A percentile compares a stretch with the other conserved stretches of the same genome.
These are phyloP conservation scores for Pipistrellus pipistrellus DNA, from an alignment of 2,797 vertebrate genomes.

Conservation along the genomic window DNA sequence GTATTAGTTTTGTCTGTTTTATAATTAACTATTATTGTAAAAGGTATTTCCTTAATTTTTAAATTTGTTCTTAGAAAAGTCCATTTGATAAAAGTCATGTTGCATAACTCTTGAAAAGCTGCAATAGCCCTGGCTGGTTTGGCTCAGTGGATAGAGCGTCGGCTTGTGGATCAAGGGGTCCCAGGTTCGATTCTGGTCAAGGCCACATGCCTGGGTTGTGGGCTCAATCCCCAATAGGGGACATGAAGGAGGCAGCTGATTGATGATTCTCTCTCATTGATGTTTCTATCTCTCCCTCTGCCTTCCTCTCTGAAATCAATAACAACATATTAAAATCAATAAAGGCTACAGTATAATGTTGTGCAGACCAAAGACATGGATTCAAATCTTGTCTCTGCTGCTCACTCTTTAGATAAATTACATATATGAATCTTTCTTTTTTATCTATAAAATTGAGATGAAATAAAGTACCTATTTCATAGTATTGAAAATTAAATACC, in stretches of 20 bases:
- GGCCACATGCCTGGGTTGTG: too few relatives aligned
- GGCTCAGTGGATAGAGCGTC: too few relatives aligned
- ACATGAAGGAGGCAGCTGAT: too few relatives aligned
- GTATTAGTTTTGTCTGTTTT: conserved; percentile 57
- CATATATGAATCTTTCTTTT: not conserved
- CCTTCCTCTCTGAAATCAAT: too few relatives aligned
- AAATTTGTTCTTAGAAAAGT: conserved; percentile 54
- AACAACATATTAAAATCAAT: too few relatives aligned
- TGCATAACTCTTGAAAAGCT: not conserved
- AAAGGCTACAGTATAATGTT: not conserved
- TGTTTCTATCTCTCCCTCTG: not conserved
- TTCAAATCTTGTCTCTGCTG: conserved; percentile 22
- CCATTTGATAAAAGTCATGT: not conserved
- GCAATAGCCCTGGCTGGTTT: too few relatives aligned
- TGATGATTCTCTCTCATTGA: not conserved
- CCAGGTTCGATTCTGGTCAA: too few relatives aligned
- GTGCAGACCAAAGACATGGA: not conserved
- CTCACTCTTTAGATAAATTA: conserved; percentile 25
- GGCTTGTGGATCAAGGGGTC: too few relatives aligned
- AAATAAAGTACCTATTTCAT: conserved; percentile 17
- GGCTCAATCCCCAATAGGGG: too few relatives aligned
- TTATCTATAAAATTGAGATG: conserved; percentile 41
- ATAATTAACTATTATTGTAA: conserved; percentile 60
- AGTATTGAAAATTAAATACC: conserved; percentile 40
- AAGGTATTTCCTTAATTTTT: conserved; percentile 52